These are phyloP conservation scores for Gadopsis marmoratus DNA, from an alignment of 2,797 vertebrate genomes.

Conservation along the genomic window DNA sequence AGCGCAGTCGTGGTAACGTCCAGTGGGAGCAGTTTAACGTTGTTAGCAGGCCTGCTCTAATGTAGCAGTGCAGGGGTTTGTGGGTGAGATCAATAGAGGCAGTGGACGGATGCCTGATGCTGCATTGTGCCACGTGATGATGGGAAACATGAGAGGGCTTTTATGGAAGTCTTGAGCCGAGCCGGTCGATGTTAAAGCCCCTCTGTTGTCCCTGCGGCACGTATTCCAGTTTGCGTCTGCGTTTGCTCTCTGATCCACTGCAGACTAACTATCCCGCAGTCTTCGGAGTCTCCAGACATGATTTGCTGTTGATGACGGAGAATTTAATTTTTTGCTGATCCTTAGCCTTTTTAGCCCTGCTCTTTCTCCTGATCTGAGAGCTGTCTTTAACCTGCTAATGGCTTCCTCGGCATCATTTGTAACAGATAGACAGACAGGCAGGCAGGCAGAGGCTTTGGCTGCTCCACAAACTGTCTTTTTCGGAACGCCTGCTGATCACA, in stretches of 20 bases:
- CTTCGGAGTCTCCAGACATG: background rate
- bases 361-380: background rate
- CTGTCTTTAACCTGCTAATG: background rate
- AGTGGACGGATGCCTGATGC: slow-evolving; percentile 44
- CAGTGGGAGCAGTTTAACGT: slow-evolving; percentile 56
- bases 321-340: slow-evolving; percentile 22
- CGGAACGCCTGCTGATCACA: slow-evolving; percentile 20
- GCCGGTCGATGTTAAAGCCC: slow-evolving; percentile 49
- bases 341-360: background rate
- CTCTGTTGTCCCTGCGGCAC: slow-evolving; percentile 8
- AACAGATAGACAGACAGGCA: background rate
- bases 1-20: slow-evolving; percentile 42
- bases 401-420: slow-evolving; percentile 8
- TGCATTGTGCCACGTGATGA: slow-evolving; percentile 64
- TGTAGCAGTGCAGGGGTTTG: slow-evolving; percentile 65
- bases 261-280: background rate
- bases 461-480: slow-evolving; percentile 2
- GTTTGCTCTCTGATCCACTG: slow-evolving; percentile 23
- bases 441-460: slow-evolving; percentile 1
- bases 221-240: background rate
- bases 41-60: slow-evolving; percentile 59
- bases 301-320: slow-evolving; percentile 12
- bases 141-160: slow-evolving; percentile 70
- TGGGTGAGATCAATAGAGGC: slow-evolving; percentile 71
- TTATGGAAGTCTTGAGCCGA: slow-evolving; percentile 53